Conservation (phyloP, 92 coral and sea anemone genomes). For the Heteractis magnifica region DNA sequence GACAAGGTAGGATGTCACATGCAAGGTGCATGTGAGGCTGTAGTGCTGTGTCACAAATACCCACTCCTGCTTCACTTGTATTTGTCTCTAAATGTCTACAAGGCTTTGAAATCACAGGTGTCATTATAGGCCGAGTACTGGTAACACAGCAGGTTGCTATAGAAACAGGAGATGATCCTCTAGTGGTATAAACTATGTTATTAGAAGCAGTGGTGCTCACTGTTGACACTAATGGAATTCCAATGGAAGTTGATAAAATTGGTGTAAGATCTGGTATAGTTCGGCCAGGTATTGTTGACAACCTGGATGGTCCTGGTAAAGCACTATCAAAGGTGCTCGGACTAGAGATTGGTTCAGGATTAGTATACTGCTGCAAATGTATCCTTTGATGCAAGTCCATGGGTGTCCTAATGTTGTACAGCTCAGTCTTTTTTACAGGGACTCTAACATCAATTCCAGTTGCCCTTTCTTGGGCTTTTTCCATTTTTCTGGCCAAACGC, state of each 20-base stretch:
- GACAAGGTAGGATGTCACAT: conserved; percentile 93
- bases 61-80: neutral
- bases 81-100: conserved; percentile 14
- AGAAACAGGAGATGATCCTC: neutral
- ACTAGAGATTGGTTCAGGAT: neutral
- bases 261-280: neutral
- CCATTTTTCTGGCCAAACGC: conserved; percentile 93
- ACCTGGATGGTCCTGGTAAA: neutral
- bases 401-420: neutral
- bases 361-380: neutral
- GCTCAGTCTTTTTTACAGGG: neutral
- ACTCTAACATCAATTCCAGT: neutral
- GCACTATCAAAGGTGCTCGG: neutral
- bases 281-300: neutral
- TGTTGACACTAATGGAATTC: neutral
- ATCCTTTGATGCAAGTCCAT: neutral
- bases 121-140: neutral
- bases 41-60: neutral
- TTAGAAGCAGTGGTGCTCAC: neutral
- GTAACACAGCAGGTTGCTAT: neutral
- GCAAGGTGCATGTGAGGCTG: conserved; percentile 91
- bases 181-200: neutral
- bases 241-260: neutral
- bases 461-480: conserved; percentile 75
- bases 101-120: conserved; percentile 29